Base-by-base conservation (phyloP, 2,888 invertebrate genomes). In the Tethea ocularis region DNA sequence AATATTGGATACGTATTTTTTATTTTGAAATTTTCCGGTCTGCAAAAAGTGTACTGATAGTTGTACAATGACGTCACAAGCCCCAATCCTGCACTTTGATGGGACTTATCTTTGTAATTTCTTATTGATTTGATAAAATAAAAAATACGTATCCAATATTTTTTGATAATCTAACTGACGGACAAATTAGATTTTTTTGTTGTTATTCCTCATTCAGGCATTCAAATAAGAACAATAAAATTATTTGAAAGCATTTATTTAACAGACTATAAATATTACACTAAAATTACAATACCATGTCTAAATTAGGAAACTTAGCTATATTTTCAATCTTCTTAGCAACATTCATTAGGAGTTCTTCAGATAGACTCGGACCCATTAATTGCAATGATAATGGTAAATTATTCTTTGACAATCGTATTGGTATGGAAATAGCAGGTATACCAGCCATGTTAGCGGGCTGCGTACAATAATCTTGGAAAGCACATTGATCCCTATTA, bases 361-460 rank as follows among this genome's bases (percentile, higher is more conserved):
- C 99, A 17, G 96, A 95, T 58, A 97, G 94, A 68, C 93, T 93
- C 1, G 95, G 96, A 1, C 97, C 97, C 94, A 99, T 98, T 10
- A 99, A 82, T 86, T 99, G 99, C 56, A 99, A 82, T 56, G 98
- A 96, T 15, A 99, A 87, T 0, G 99, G 99, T 60, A 99, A 86
- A 5, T 96, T 95, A 58, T 94, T 93, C 29, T 84, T 86, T 0
- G 98, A 97, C 33, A 98, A 85, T 58, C 94, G 93, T 57, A 98
- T 95, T 0, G 99, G 99, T 64, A 99, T 88, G 3, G 96, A 96
- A 22, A 99, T 84, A 0, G 99, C 99, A 11, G 99, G 99, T 60
- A 98, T 93, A 1, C 99, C 99, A 41, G 99, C 98, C 97, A 99
- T 97, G 83, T 99, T 99, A 0, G 97, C 97, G 0, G 99, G 97